Base-by-base conservation (phyloP, 2,888 invertebrate genomes). In the Epicampocera succincta region DNA sequence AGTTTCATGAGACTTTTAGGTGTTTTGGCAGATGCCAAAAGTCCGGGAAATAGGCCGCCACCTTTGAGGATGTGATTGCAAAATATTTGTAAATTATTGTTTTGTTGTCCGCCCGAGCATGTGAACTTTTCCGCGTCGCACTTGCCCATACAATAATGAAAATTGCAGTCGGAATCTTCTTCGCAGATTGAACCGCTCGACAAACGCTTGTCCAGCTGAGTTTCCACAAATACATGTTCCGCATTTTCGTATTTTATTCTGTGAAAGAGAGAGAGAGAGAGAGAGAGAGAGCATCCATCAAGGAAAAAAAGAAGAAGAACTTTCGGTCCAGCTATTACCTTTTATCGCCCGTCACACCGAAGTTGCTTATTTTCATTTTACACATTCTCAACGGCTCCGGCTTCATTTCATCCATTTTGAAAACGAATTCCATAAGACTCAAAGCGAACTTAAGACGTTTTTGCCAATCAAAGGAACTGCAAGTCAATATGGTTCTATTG, bases 311-410 rank as follows among this genome's bases (percentile, higher is more conserved):
- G 33, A 8, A 33, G 8, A 8, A 9, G 3, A n/a, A 25, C 9
- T 33, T 33, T 33, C 33, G 1, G 1, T n/a, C 33, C 33, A 8
- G 25, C 25, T 25, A 25, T 50, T 63, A 87, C 88, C 87, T 87
- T 42, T 87, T 87, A 63, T 90, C 90, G 0, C 87, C 84, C 0
- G 90, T 88, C 3, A 89, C 86, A 2, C 91, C 91, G 71, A 90
- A 90, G 46, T 89, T 86, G 54, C 87, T 85, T 3, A 88, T 87
- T 50, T 89, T 86, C 84, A 90, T 88, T 84, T 89, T 89, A 48
- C 90, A 90, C 85, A 90, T 90, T 60, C 88, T 86, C 29, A 90
- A 58, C 0, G 91, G 90, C 63, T 90, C 91, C 12, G 90, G 90
- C 71, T 90, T 89, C 83, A 90, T 87, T 82, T 90, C 89, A 65